These are phyloP conservation scores for Aporophyla nigra DNA, from an alignment of 2,888 invertebrate species.

Conservation along the genomic window DNA sequence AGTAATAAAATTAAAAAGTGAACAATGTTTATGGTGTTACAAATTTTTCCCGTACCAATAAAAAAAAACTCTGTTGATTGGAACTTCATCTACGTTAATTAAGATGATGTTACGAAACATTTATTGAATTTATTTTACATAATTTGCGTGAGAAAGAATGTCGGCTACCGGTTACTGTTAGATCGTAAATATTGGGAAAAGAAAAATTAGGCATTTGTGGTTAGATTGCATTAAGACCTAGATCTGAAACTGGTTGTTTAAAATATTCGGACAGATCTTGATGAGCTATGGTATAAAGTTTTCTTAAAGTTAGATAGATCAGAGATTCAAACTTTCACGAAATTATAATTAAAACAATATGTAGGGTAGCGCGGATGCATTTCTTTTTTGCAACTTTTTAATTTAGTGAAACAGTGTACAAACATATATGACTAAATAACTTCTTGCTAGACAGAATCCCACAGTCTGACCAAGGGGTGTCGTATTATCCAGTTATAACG, in stretches of 20 bases:
- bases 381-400: neutral
- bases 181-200: slow-evolving; percentile 39
- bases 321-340: slow-evolving; percentile 4
- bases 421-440: no score
- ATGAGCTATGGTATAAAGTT: neutral
- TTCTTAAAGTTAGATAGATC: neutral
- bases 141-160: slow-evolving; percentile 66
- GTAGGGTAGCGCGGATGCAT: neutral
- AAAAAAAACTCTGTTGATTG: slow-evolving; percentile 69
- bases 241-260: slow-evolving; percentile 33
- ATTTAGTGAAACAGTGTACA: neutral
- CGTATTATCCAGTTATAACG: no score
- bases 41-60: slow-evolving; percentile 68
- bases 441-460: no score
- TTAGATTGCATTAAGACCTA: slow-evolving; percentile 20
- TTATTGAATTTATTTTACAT: slow-evolving; percentile 66
- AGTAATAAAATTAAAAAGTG: slow-evolving; percentile 75
- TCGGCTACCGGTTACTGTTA: slow-evolving; percentile 50
- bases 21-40: slow-evolving; percentile 74
- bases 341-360: neutral
- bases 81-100: slow-evolving; percentile 73
- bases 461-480: no score
- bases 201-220: slow-evolving; percentile 2
- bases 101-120: slow-evolving; percentile 66
- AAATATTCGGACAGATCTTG: neutral